A percentile compares a stretch with the other conserved stretches of the same genome.
These are phyloP conservation scores for Mormyrops boulengeri DNA, from an alignment of 2,797 vertebrate genomes.

Conservation along the genomic window DNA sequence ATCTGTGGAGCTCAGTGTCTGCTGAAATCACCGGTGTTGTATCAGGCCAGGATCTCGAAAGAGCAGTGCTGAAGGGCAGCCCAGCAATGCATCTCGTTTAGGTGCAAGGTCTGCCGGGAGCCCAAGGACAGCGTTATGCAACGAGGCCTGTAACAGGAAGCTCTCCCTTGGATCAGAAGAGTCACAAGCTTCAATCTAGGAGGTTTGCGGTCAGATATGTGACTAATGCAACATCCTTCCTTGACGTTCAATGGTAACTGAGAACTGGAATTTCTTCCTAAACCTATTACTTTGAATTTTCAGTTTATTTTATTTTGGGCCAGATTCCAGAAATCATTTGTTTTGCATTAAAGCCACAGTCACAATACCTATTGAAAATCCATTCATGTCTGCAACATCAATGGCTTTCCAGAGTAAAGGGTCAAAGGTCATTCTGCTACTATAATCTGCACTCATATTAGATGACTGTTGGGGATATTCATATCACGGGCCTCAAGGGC, in stretches of 20 bases:
- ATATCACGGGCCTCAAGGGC: neutral
- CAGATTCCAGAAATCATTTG: neutral
- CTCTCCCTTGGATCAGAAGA: neutral
- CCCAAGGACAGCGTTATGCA: neutral
- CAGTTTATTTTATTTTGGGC: neutral
- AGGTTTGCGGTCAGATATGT: neutral
- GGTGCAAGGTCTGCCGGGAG: neutral
- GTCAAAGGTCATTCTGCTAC: neutral
- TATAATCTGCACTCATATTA: neutral
- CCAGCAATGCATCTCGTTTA: neutral
- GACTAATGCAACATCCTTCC: neutral
- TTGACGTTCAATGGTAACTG: neutral
- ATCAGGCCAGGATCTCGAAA: neutral
- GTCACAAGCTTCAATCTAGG: neutral
- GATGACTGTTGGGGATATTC: neutral
- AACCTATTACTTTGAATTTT: neutral
- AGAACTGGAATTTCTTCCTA: neutral
- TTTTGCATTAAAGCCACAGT: neutral
- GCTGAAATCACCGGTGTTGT: neutral
- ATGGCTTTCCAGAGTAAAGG: neutral
- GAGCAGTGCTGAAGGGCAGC: neutral
- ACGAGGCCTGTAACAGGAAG: neutral
- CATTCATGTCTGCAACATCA: neutral
- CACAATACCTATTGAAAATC: neutral
- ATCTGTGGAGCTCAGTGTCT: neutral